Evolutionary conservation across 2,888 invertebrate genomes (phyloP), one percentile per base, ranked within the genome.

Genomic region (Tanytarsus gracilentus): DNA sequence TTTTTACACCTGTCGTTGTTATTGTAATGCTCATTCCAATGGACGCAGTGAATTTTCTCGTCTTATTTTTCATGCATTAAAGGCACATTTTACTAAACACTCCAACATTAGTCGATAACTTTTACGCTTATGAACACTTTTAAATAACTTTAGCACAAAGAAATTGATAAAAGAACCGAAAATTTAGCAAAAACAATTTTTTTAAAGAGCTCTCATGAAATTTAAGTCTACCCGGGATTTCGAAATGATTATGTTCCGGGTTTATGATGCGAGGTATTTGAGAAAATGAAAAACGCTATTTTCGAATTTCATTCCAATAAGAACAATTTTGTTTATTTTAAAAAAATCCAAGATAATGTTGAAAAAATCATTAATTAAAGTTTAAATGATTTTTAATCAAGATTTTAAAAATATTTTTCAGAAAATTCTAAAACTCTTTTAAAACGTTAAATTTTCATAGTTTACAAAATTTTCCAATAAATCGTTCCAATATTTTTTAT

Each of bases 1-100:
- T 40, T 33, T 39, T 40, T 58, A 30, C 58, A 58, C 58, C 58
- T 58, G 58, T 58, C 58, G 58, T 58, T 58, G 58, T 58, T 58
- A 48, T 58, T 58, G 58, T 58, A 58, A 48, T 30, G 27, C 51
- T 27, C n/a, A n/a, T n/a, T n/a, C n/a, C 16, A 30, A 51, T 48
- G 58, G 58, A 58, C 58, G 58, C 58, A 56, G 39, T 48, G 18
- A 48, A 58, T 26, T 48, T 58, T 58, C 30, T 48, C 21, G 18
- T 21, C 18, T 7, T n/a, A 11, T 26, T 48, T 58, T 21, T 16
- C 16, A 7, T 2, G n/a, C 18, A 21, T 58, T 39, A 23, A 58
- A 58, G 58, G 58, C 58, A 58, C 58, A 30, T 48, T 58, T 36
- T 11, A 9, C 9, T 11, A 4, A 11, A 14, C 16, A 18, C 48